Base-by-base conservation (phyloP, 2,113 vertebrate species). In the Peromyscus leucopus region DNA sequence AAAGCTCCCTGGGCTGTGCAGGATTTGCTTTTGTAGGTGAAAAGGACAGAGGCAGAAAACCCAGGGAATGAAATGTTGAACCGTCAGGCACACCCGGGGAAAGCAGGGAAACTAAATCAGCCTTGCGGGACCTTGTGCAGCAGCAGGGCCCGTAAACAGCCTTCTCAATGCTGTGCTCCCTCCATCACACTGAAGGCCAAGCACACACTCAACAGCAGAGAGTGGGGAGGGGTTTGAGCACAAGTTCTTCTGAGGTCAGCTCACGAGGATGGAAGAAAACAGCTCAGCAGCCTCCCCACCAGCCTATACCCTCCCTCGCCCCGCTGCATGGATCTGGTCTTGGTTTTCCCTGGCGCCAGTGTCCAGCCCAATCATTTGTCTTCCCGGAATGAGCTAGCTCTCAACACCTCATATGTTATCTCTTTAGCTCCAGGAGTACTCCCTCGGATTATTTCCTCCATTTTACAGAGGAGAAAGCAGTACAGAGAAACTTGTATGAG, bases 141-240 rank as follows among this genome's bases (percentile, higher is more conserved):
- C 75, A 8, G 76, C 82, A 84, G 93, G 89, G 89, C 85, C 15
- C 19, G 83, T 72, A 82, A 91, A 94, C 85, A 74, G 21, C 95
- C 92, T 93, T 94, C 82, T 88, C 3, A 12, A 65, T 4, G 80
- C 72, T 26, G 2, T 0, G 90, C 61, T 16, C 74, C 61, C 28
- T 97, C 94, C 95, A 86, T 97, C 75, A 88, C 0, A 0, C 97
- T 12, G 85, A 91, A 98, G 97, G 97, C 97, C 42, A 2, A 1
- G 59, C 57, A 0, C 24, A 5, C 42, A 0, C 59, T 10, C 21
- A 0, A 2, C 48, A 28, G 16, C 9, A 33, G 48, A 46, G 51
- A 7, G n/a, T 57, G 57, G 91, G 67, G 36, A 10, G 79, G 90
- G 84, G 22, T 16, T 1, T 12, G 5, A 39, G 79, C 5, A 26